Evolutionary conservation across 2,797 vertebrate genomes (phyloP), one percentile per base, ranked within the genome.

Genomic region (Spinus olivaceus): DNA sequence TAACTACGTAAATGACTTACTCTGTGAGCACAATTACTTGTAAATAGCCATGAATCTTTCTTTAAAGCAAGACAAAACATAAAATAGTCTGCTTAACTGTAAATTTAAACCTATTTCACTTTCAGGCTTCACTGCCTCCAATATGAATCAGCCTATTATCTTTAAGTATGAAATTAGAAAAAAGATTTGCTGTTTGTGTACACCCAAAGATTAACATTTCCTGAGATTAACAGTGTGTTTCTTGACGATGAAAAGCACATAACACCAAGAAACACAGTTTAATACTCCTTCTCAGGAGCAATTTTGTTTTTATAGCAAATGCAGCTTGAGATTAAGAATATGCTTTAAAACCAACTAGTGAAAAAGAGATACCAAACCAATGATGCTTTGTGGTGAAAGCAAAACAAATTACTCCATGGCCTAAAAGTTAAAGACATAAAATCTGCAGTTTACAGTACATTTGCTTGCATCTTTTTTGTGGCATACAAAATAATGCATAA

Each of bases 61-160:
- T 94, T 94, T 71, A 94, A 94, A 92, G 61, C 53, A 93, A 92
- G 93, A 96, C 76, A 97, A 97, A 96, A 96, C 87, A 89, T 89
- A 95, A 94, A 96, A 85, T 91, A 94, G 91, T 81, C 60, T 59
- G 77, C 57, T 87, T 86, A 92, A 94, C 92, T 95, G 92, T 95
- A 96, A 97, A 98, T 97, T 97, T 95, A 96, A 97, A 96, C 92
- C 85, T 92, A 95, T 95, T 97, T 96, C 93, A 94, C 89, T 95
- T 95, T 92, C 93, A 94, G 79, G 78, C 93, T 96, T 95, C 90
- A 69, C 73, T 66, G 64, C 88, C 95, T 94, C 81, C 92, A 94
- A 42, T 88, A 71, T 91, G 94, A 97, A 97, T 97, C 94, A 96
- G 83, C 74, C 97, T 81, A 96, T 96, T 97, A 95, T 77, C 95